Base-by-base conservation (phyloP, 2,113 vertebrate genomes). In the Sorex fumeus region DNA sequence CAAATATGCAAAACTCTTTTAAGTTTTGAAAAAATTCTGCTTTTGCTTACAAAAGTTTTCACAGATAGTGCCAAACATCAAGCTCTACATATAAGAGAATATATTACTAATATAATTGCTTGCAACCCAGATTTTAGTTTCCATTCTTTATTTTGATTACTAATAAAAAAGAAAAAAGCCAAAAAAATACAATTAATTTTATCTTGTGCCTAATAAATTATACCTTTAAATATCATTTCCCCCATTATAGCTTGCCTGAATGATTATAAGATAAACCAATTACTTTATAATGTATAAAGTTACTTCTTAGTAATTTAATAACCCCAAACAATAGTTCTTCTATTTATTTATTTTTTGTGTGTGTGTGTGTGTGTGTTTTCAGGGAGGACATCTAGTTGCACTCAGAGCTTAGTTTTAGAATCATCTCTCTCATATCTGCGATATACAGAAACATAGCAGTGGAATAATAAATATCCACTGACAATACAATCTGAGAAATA, bases 161-260 rank as follows among this genome's bases (percentile, higher is more conserved):
- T 40, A 88, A 86, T 57, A 25, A 30, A 57, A 86, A 93, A 86
- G 21, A 69, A 5, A 77, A 36, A 13, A 47, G 62, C n/a, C 47
- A 82, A 90, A 71, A 70, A 50, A 77, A 82, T 5, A 64, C 67
- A 79, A 25, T 30, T 28, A 79, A 45, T 90, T 50, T 72, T 80
- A 79, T 72, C 62, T 75, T 30, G 19, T 82, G 18, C 11, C n/a
- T 40, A 5, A 3, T 27, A 13, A 60, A 60, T 45, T 70, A 8
- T 13, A 18, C 27, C 9, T 16, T 21, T 81, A 47, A 85, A 60
- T 69, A 80, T 23, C 34, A 74, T 21, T 16, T 60, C 57, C 6
- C 57, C 57, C 66, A 8, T 30, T 32, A 21, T 66, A 25, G 32
- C 53, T 79, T 79, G 23, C 10, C 47, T 50, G 60, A 15, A 75